A percentile compares a stretch with the other conserved stretches of the same genome.
Evolutionary conservation across 2,888 invertebrate genomes (phyloP).

Genomic region (Bugula neritina): DNA sequence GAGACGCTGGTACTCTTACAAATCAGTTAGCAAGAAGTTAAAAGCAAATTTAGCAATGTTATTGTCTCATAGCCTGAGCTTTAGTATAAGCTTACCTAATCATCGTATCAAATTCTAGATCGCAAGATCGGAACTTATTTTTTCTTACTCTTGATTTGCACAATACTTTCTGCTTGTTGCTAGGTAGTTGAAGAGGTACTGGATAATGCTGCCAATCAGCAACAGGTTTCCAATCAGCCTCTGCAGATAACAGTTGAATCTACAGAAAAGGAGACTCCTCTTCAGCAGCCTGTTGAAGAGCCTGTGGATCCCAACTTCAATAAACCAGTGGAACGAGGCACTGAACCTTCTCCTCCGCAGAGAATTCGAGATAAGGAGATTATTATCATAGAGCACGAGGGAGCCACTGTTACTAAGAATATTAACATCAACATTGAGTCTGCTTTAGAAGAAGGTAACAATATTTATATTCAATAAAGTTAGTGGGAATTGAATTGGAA

Average conservation of each 20-base stretch:
- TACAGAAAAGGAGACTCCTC: background rate
- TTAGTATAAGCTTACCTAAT: too few relatives aligned
- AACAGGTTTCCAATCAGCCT: background rate
- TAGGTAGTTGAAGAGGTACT: background rate
- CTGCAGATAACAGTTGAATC: conserved; percentile 22
- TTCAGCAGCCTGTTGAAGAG: background rate
- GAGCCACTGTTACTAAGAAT: conserved; percentile 14
- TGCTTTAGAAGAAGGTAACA: conserved; percentile 20
- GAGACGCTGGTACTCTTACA: too few relatives aligned
- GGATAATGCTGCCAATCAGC: background rate
- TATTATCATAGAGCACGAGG: conserved; percentile 24
- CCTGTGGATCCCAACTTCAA: background rate
- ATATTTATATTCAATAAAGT: too few relatives aligned
- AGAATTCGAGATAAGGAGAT: conserved; percentile 26
- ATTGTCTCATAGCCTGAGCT: too few relatives aligned
- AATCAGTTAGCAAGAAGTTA: too few relatives aligned
- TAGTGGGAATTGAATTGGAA: too few relatives aligned
- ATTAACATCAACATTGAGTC: conserved; percentile 24
- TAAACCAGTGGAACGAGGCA: background rate
- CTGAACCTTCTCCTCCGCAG: conserved; percentile 2
- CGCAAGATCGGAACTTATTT: too few relatives aligned
- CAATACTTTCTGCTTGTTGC: too few relatives aligned
- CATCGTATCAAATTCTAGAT: too few relatives aligned
- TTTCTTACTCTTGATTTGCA: too few relatives aligned
- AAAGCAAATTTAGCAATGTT: too few relatives aligned